A percentile compares a stretch with the other conserved stretches of the same genome.
These are phyloP conservation scores for Tetramorium simillimum DNA, from an alignment of 1,140 invertebrate species.

Conservation along the genomic window DNA sequence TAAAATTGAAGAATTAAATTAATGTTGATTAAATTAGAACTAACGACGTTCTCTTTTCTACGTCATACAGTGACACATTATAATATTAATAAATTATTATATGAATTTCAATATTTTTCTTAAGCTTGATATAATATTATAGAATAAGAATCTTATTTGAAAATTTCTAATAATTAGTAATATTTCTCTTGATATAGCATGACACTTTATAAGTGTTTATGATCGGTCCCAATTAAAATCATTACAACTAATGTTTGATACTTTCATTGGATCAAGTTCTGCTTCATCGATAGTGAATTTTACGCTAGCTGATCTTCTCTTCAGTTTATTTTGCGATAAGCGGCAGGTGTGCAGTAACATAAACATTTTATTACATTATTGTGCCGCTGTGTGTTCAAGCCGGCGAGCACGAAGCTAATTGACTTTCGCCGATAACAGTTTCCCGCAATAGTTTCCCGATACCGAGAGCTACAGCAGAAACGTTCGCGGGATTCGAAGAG, in stretches of 20 bases:
- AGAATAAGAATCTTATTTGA: neutral
- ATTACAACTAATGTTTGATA: neutral
- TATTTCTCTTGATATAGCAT: neutral
- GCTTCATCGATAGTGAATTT: neutral
- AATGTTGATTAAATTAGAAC: neutral
- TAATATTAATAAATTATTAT: neutral
- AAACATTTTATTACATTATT: conserved; percentile 62
- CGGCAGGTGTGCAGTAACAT: conserved; percentile 56
- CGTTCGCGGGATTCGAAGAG: conserved; percentile 51
- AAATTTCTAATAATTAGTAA: neutral
- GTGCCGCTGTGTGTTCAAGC: conserved; percentile 27
- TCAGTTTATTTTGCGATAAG: conserved; percentile 41
- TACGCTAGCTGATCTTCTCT: neutral
- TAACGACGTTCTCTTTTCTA: neutral
- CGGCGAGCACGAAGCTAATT: conserved; percentile 46
- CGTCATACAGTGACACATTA: neutral
- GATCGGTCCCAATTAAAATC: neutral
- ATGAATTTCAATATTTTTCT: neutral
- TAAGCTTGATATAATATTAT: neutral
- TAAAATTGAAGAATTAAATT: conserved; percentile 15
- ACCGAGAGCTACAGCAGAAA: conserved; percentile 7
- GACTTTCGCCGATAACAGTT: conserved; percentile 58
- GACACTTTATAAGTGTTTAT: neutral
- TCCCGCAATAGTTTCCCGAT: conserved; percentile 55
- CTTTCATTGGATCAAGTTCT: conserved; percentile 4